Base-by-base conservation (phyloP, 2,888 invertebrate genomes). In the Ceraclea dissimilis region DNA sequence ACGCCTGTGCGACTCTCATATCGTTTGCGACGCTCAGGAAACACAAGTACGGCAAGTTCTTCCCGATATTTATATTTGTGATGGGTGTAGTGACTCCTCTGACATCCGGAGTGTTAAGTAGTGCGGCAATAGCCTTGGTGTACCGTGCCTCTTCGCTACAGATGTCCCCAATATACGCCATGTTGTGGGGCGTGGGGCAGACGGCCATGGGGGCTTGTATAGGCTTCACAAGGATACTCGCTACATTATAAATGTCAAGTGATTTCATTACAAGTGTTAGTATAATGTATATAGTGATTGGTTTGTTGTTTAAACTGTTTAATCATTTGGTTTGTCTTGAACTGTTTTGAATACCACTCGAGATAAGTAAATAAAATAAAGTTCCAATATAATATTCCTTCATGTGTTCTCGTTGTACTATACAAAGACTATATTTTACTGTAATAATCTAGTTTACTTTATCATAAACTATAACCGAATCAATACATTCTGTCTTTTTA, bases 121-220 rank as follows among this genome's bases (percentile, higher is more conserved):
- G 94, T 76, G 95, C 94, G 34, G 91, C 90, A 13, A 87, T 96
- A 61, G 93, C 96, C 53, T 93, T 93, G 68, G 93, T 96, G 62
- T 96, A 95, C 74, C 82, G 90, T 66, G 91, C 93, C 61, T 90
- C 93, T 52, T 88, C 86, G 70, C 80, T 92, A 69, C 84, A 86
- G 66, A 93, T 96, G 93, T 85, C 88, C 59, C 90, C 93, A 44
- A 82, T 93, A 59, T 92, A 94, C 72, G 94, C 95, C 53, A 83
- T 95, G 74, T 81, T 95, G 64, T 96, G 94, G 92, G 96, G 96
- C 56, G 86, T 93, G 52, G 95, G 94, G 62, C 95, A 95, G 75
- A 96, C 96, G 54, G 79, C 92, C 61, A 76, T 93, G 48, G 88
- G 92, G 50, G 90, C 90, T 63, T 89, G 92, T 64, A 85, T 96